phyloP scores from a whole-genome alignment of 1,140 invertebrate species.

The Caenorhabditis remanei region DNA sequence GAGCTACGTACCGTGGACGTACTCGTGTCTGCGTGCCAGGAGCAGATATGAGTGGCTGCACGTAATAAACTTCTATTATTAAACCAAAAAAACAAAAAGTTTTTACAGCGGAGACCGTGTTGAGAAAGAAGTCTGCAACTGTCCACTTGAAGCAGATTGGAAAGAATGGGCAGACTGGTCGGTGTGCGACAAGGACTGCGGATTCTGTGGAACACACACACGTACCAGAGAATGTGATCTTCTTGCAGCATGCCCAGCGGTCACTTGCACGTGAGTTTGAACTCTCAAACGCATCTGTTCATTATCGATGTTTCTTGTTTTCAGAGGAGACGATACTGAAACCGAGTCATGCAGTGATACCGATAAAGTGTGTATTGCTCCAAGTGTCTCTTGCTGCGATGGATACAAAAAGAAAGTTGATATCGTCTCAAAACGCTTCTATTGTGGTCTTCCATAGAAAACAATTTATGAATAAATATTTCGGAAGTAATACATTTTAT shows the following conservation, averaged over 20 bases:
- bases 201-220: conserved; percentile 30
- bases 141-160: conserved; percentile 23
- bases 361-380: conserved; percentile 41
- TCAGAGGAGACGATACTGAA: conserved; percentile 19
- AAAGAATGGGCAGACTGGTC: conserved; percentile 20
- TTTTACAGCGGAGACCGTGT: conserved; percentile 14
- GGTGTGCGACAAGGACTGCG: conserved; percentile 16
- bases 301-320: background rate
- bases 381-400: conserved; percentile 9
- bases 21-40: conserved; percentile 24
- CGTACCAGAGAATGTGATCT: conserved; percentile 32
- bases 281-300: too few species aligned
- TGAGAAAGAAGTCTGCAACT: conserved; percentile 33
- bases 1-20: conserved; percentile 25
- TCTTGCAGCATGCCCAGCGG: background rate
- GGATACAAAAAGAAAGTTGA: conserved; percentile 50
- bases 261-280: conserved; percentile 3
- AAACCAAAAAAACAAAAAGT: background rate
- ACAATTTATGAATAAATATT: conserved; percentile 11
- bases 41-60: conserved; percentile 39
- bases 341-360: conserved; percentile 34
- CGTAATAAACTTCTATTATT: background rate
- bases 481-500: background rate
- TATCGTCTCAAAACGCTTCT: conserved; percentile 13
- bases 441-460: conserved; percentile 10